Evolutionary conservation across 2,113 vertebrate genomes (phyloP).

Genomic region (Sylvietta virens): DNA sequence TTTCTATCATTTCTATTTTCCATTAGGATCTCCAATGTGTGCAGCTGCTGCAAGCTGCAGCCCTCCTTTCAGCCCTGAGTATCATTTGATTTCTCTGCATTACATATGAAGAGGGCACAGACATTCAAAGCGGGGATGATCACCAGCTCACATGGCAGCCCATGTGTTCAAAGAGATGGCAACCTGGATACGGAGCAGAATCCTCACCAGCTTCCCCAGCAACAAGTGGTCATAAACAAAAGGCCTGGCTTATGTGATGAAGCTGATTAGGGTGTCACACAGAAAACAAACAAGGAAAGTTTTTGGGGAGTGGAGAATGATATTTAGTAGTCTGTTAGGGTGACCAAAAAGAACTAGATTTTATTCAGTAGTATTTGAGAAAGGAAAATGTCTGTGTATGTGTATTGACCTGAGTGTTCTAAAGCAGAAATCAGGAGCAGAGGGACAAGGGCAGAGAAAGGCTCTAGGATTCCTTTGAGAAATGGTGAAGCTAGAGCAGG

Average conservation of each 20-base stretch:
- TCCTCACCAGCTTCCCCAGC: background rate
- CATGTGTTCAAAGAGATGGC: background rate
- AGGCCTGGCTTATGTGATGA: accelerated
- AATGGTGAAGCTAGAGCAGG: background rate
- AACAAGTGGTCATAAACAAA: background rate
- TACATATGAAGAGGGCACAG: background rate
- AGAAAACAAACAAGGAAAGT: background rate
- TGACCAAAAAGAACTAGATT: background rate
- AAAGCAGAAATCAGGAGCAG: background rate
- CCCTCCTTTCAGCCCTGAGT: background rate
- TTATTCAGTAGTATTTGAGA: background rate
- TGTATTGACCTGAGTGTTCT: background rate
- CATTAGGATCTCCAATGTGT: background rate
- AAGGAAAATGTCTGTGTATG: background rate
- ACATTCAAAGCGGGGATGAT: background rate
- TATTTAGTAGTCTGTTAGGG: background rate
- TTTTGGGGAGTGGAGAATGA: accelerated
- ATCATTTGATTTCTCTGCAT: background rate
- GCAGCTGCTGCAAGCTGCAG: background rate
- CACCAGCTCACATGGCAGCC: background rate
- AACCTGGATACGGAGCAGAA: background rate
- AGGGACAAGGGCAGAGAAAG: background rate
- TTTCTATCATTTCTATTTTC: background rate
- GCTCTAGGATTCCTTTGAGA: background rate
- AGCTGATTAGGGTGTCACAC: background rate